phyloP scores from a whole-genome alignment of 2,797 vertebrate species.

The Stomatorhinus walkeri region DNA sequence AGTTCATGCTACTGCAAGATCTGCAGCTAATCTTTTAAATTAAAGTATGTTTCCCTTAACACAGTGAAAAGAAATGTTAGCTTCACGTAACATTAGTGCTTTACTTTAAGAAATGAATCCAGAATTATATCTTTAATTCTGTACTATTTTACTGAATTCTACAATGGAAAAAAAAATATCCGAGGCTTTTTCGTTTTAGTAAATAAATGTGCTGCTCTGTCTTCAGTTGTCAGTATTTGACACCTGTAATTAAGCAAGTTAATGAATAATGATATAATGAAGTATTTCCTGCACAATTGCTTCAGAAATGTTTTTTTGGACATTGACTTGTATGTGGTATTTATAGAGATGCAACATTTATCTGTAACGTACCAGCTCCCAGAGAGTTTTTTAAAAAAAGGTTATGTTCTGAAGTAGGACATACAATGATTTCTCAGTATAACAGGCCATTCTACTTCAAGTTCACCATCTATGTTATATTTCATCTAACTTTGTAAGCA shows the following conservation, averaged over 20 bases:
- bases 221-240: neutral
- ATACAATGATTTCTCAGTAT: neutral
- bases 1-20: neutral
- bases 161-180: neutral
- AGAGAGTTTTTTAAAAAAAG: neutral
- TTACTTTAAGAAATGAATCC: neutral
- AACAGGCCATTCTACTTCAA: neutral
- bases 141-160: neutral
- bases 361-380: neutral
- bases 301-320: neutral
- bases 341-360: neutral
- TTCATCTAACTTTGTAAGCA: neutral
- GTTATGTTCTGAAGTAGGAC: neutral
- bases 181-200: neutral
- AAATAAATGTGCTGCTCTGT: neutral
- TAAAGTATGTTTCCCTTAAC: neutral
- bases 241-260: neutral
- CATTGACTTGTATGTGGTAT: neutral
- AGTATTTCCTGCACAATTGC: neutral
- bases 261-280: neutral
- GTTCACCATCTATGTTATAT: neutral
- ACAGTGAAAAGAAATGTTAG: neutral
- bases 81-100: neutral
- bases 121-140: neutral
- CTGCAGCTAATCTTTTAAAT: neutral